These are phyloP conservation scores for Drosophila borborema DNA, from an alignment of 2,888 invertebrate species.

Conservation along the genomic window DNA sequence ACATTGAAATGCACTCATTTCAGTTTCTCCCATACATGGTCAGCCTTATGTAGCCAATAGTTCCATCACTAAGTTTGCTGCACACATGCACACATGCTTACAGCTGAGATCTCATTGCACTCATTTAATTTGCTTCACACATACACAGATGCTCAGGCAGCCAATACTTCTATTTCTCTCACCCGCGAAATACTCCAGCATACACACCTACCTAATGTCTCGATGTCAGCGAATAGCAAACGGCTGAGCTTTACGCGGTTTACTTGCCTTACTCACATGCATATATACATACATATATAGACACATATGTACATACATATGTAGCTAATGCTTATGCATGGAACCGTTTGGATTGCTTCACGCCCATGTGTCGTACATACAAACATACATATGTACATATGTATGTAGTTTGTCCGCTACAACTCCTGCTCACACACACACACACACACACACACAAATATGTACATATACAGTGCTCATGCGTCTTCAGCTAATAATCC, in stretches of 20 bases:
- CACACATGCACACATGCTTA: neutral
- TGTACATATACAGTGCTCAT: neutral
- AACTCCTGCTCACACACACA: neutral
- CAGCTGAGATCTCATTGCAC: no score
- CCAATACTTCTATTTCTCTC: neutral
- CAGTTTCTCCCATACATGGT: neutral
- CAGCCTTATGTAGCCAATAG: neutral
- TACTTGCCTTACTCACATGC: neutral
- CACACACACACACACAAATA: neutral
- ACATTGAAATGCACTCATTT: neutral
- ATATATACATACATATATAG: neutral
- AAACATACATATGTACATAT: neutral
- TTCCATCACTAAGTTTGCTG: neutral
- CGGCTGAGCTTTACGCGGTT: neutral
- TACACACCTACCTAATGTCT: neutral
- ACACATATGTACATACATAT: neutral
- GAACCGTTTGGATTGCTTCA: neutral
- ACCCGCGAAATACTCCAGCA: neutral
- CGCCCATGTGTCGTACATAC: neutral
- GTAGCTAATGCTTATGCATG: neutral
- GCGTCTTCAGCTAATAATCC: neutral
- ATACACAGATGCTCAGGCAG: neutral
- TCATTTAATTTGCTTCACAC: neutral
- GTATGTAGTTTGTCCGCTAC: neutral
- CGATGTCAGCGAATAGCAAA: neutral